Evolutionary conservation across 2,113 vertebrate species (phyloP).

Genomic region (Thalassarche chlororhynchos): DNA sequence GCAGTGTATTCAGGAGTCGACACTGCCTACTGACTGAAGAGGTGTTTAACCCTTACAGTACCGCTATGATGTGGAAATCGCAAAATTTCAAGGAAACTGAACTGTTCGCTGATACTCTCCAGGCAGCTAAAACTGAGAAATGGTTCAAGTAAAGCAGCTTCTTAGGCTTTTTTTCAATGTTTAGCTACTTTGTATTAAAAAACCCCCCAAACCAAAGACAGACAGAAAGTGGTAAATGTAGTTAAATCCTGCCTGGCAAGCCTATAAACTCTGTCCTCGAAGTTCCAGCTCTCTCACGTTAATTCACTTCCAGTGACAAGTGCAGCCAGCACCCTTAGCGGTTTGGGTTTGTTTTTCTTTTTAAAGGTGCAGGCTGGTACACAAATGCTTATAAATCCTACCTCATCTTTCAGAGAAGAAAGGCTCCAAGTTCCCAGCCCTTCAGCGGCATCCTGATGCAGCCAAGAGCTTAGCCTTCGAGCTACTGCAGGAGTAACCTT

Average conservation of each 20-base stretch:
- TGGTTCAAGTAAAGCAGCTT: neutral
- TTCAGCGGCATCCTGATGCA: neutral
- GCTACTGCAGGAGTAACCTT: neutral
- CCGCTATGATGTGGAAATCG: neutral
- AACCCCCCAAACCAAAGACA: neutral
- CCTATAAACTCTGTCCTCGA: neutral
- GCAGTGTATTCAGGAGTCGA: neutral
- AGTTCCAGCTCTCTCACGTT: neutral
- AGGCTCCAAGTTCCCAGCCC: neutral
- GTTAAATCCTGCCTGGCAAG: neutral
- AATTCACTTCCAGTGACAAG: neutral
- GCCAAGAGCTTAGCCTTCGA: neutral
- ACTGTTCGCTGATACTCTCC: neutral
- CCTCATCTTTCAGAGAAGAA: neutral
- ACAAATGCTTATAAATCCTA: neutral
- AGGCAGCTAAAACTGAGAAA: neutral
- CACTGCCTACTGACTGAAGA: neutral
- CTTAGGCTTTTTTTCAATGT: neutral
- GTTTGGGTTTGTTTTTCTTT: neutral
- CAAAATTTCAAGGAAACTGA: neutral
- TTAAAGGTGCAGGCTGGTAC: neutral
- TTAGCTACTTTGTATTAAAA: neutral
- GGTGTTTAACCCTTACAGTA: neutral
- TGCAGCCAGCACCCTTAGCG: neutral
- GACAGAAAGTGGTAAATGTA: neutral